phyloP scores from a whole-genome alignment of 1,140 invertebrate species.

The Bradysia coprophila region DNA sequence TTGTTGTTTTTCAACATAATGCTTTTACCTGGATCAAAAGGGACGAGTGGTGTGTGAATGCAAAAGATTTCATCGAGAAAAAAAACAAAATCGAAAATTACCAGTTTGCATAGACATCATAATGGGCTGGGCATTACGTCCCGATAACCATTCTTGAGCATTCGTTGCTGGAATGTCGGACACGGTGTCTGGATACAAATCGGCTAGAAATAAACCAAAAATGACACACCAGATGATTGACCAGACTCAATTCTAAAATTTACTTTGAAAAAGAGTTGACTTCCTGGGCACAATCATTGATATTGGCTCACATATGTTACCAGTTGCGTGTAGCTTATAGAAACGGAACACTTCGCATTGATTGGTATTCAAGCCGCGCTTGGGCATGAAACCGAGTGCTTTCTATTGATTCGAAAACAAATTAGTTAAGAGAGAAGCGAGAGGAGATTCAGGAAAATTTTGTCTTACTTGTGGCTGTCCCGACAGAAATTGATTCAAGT shows the following conservation, averaged over 20 bases:
- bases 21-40: no score
- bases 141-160: slow-evolving; percentile 72
- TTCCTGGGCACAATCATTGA: slow-evolving; percentile 87
- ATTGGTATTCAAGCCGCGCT: slow-evolving; percentile 66
- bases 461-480: slow-evolving; percentile 59
- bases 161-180: slow-evolving; percentile 62
- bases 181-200: slow-evolving; percentile 84
- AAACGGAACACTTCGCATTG: slow-evolving; percentile 79
- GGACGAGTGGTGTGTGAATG: no score
- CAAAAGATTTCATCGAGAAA: no score
- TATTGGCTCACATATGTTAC: slow-evolving; percentile 73
- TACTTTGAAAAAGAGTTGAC: slow-evolving; percentile 32
- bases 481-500: slow-evolving; percentile 82
- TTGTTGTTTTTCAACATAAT: not conserved
- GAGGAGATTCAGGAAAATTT: no score
- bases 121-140: slow-evolving; percentile 61
- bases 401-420: slow-evolving; percentile 36
- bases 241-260: not conserved
- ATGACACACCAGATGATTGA: not conserved
- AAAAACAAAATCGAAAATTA: no score
- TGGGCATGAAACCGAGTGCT: slow-evolving; percentile 82
- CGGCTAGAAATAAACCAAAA: slow-evolving; percentile 35
- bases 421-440: no score
- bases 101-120: slow-evolving; percentile 72
- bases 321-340: slow-evolving; percentile 79